These are phyloP conservation scores for Drosophila subsilvestris DNA, from an alignment of 2,888 invertebrate genomes.

Conservation along the genomic window DNA sequence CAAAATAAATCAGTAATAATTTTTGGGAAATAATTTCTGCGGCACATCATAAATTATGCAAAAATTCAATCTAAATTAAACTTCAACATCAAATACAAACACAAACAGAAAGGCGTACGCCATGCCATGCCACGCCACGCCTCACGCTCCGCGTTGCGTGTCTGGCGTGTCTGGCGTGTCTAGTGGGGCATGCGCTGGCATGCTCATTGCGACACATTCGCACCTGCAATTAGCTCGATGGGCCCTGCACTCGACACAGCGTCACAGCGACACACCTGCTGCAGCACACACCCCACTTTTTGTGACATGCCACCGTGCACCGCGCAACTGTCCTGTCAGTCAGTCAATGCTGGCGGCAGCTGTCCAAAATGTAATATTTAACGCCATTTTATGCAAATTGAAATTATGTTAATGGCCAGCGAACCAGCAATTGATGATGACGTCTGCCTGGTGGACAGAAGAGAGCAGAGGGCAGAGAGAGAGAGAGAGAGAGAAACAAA, in stretches of 20 bases:
- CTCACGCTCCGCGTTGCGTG: conserved; percentile 6
- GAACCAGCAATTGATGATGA: conserved; percentile 42
- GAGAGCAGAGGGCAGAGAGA: too few species aligned
- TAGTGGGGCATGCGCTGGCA: conserved; percentile 58
- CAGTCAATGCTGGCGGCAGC: conserved; percentile 50
- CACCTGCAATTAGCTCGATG: conserved; percentile 71
- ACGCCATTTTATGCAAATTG: conserved; percentile 77
- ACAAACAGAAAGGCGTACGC: conserved; percentile 14
- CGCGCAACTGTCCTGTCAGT: conserved; percentile 21
- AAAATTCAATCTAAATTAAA: conserved; percentile 69
- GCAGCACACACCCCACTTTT: background rate
- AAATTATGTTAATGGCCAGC: conserved; percentile 76
- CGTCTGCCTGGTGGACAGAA: background rate
- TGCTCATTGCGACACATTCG: conserved; percentile 59
- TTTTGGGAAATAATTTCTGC: conserved; percentile 50
- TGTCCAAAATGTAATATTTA: conserved; percentile 74
- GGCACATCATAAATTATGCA: conserved; percentile 55
- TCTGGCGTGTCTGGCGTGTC: conserved; percentile 30
- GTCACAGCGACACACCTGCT: background rate
- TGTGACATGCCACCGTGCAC: conserved; percentile 9
- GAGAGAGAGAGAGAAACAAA: too few species aligned
- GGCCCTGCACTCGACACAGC: conserved; percentile 26
- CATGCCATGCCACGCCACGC: background rate
- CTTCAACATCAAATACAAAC: conserved; percentile 43
- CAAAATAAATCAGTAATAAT: conserved; percentile 58